Conservation (phyloP, 2,797 vertebrate genomes). For the Remorina albescens region DNA sequence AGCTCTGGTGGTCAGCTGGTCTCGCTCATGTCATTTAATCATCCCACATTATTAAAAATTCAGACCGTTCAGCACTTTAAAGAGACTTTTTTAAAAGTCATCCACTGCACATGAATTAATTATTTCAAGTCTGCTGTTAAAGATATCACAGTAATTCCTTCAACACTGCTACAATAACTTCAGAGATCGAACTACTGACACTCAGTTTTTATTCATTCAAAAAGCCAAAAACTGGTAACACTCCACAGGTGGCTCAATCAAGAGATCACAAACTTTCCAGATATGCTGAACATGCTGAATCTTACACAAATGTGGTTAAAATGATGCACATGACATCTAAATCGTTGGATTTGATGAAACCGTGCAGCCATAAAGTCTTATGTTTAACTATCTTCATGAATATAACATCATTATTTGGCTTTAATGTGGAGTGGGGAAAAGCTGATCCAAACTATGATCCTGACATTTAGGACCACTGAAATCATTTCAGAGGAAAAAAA, state of each 20-base stretch:
- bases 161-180: neutral
- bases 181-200: neutral
- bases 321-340: too few species aligned
- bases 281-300: neutral
- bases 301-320: too few species aligned
- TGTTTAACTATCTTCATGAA: neutral
- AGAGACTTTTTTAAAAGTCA: neutral
- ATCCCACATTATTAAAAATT: neutral
- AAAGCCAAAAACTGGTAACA: neutral
- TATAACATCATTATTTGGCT: neutral
- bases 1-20: neutral
- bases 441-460: neutral
- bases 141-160: neutral
- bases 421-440: neutral
- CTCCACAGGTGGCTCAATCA: neutral
- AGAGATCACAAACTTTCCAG: neutral
- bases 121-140: too few species aligned
- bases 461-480: too few species aligned
- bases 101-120: neutral
- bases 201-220: neutral
- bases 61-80: too few species aligned
- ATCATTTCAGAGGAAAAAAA: too few species aligned
- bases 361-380: neutral
- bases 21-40: neutral
- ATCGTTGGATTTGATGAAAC: neutral